phyloP scores from a whole-genome alignment of 1,140 invertebrate genomes.

The Acromyrmex echinatior region DNA sequence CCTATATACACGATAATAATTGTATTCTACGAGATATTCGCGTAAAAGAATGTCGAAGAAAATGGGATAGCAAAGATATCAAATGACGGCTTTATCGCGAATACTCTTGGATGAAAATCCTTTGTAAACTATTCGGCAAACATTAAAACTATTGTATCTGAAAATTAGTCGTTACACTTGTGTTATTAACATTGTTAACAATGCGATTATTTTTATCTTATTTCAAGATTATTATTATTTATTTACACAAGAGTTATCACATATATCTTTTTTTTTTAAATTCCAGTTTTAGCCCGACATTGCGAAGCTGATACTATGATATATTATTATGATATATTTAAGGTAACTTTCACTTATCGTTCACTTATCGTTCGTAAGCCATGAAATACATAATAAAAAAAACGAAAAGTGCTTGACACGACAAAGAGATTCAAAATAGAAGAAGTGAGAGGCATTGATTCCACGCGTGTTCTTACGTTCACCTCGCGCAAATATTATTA shows the following conservation, averaged over 20 bases:
- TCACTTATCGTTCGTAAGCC: constrained; percentile 12
- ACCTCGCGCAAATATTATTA: background rate
- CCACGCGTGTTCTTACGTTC: background rate
- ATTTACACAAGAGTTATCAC: background rate
- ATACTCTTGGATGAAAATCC: constrained; percentile 1
- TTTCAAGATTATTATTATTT: background rate
- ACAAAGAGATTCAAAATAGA: background rate
- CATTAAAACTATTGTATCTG: background rate
- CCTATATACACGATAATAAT: background rate
- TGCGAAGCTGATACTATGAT: background rate
- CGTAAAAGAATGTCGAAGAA: background rate
- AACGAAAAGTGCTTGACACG: constrained; percentile 7
- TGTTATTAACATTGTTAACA: background rate
- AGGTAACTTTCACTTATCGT: constrained; percentile 44
- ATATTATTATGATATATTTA: constrained; percentile 1
- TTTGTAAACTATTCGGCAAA: constrained; percentile 13
- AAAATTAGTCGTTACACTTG: background rate
- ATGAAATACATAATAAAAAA: constrained; percentile 23
- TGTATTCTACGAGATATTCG: background rate
- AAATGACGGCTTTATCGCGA: background rate
- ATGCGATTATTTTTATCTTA: constrained; percentile 34
- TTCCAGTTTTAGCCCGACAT: background rate
- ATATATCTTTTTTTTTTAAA: background rate
- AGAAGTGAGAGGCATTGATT: background rate
- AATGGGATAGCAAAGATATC: constrained; percentile 1